Base-by-base conservation (phyloP, 2,113 vertebrate genomes). In the Pantherophis guttatus region DNA sequence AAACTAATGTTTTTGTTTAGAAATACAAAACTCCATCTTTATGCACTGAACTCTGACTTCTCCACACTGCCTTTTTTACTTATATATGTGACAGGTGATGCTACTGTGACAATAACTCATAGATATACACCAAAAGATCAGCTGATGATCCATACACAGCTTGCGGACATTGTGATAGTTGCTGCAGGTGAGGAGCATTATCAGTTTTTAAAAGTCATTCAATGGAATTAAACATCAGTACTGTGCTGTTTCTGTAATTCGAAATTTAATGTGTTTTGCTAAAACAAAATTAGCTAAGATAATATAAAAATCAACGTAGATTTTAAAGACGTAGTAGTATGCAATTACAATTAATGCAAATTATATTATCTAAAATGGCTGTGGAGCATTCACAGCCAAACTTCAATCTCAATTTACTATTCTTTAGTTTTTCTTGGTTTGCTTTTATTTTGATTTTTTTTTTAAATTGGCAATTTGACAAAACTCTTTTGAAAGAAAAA, bases 91-190 rank as follows among this genome's bases (percentile, higher is more conserved):
- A 90, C 97, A 99, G 99, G 99, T 95, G 99, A 99, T 93, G 98
- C 99, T 94, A 99, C 98, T 1, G 99, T 99, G 95, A 99, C 98
- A 86, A 98, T 99, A 86, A 95, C 98, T 90, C 98, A 99, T 96
- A 98, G 98, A 91, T 98, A 98, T 39, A 99, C 98, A 2, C 99
- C 98, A 24, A 98, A 97, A 96, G 98, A 98, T 48, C 98, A 97
- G 90, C 96, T 99, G 95, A 98, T 98, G 96, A 97, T 97, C 93
- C 97, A 98, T 5, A 98, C 97, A 0, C 97, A 96, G 24, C 97
- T 98, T 53, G 98, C 98, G 59, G 99, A 99, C 94, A 97, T 99
- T 58, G 93, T 99, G 33, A 96, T 99, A 88, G 98, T 98, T 44
- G 99, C 98, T 94, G 98, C 98, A 97, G 98, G 99, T 99, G 97